A percentile compares a stretch with the other conserved stretches of the same genome.
Conservation (phyloP, 2,113 vertebrate genomes). For the Sebastes fasciatus region DNA sequence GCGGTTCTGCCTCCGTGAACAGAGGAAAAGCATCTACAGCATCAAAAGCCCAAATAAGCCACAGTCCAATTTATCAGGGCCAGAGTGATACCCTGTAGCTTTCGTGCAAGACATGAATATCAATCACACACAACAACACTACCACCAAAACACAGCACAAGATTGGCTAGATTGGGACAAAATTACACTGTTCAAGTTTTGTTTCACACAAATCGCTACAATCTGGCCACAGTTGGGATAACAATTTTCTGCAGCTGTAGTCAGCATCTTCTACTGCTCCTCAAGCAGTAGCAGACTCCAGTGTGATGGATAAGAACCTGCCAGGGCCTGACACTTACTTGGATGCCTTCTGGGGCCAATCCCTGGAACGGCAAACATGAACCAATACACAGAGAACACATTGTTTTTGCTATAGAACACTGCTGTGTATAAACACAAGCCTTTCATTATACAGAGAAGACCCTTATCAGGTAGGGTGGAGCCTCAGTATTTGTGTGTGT, state of each 20-base stretch:
- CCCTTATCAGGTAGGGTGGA: conserved; percentile 46
- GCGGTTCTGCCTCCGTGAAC: conserved; percentile 3
- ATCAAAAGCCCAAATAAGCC: conserved; percentile 27
- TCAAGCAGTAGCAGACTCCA: conserved; percentile 15
- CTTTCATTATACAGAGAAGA: conserved; percentile 41
- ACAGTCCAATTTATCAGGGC: conserved; percentile 28
- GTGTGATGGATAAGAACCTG: conserved; percentile 53
- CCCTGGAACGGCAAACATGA: conserved; percentile 53
- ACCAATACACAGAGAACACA: conserved; percentile 41
- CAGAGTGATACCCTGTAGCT: conserved; percentile 37
- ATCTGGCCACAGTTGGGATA: conserved; percentile 13
- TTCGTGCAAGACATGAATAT: conserved; percentile 28
- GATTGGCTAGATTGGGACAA: neutral
- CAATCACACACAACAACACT: conserved; percentile 33
- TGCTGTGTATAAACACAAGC: conserved; percentile 26
- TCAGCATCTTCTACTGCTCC: conserved; percentile 38
- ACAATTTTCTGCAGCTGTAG: conserved; percentile 29
- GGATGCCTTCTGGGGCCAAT: conserved; percentile 50
- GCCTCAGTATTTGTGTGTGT: conserved; percentile 22
- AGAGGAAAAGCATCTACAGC: conserved; percentile 13
- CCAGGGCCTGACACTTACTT: conserved; percentile 48
- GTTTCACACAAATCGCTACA: conserved; percentile 29
- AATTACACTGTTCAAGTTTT: conserved; percentile 23
- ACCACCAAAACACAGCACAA: conserved; percentile 16
- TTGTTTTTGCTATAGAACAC: conserved; percentile 35